A percentile compares a stretch with the other conserved stretches of the same genome.
Evolutionary conservation across 1,140 invertebrate genomes (phyloP).

Genomic region (Trachymyrmex septentrionalis): DNA sequence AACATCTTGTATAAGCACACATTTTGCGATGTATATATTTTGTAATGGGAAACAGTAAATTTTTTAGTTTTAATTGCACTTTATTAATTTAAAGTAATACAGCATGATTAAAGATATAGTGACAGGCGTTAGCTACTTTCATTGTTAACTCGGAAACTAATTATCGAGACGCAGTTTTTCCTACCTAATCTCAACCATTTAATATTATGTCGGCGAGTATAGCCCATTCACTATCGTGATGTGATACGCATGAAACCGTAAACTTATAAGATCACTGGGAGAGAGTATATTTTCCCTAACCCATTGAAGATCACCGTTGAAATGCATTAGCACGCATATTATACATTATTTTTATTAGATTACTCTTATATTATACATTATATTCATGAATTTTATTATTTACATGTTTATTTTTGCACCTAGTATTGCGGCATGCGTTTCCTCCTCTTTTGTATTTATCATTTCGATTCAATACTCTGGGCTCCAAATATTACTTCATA

Average conservation of each 20-base stretch:
- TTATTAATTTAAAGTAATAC: slow-evolving; percentile 34
- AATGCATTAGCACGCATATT: slow-evolving; percentile 6
- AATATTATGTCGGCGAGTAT: slow-evolving; percentile 72
- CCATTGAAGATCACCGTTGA: neutral
- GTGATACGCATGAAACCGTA: slow-evolving; percentile 20
- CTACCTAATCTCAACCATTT: slow-evolving; percentile 76
- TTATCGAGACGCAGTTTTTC: slow-evolving; percentile 31
- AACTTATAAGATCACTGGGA: neutral
- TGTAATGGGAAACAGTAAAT: neutral
- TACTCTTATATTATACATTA: slow-evolving; percentile 25
- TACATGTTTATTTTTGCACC: neutral
- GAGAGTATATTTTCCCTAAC: neutral
- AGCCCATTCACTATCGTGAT: slow-evolving; percentile 50
- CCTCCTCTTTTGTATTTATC: neutral
- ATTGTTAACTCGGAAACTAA: slow-evolving; percentile 3
- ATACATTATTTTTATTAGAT: slow-evolving; percentile 7
- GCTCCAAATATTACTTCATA: neutral
- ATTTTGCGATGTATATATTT: slow-evolving; percentile 12
- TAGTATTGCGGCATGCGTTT: neutral
- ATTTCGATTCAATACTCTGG: neutral
- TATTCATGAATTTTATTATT: slow-evolving; percentile 32
- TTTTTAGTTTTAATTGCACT: neutral
- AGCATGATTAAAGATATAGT: slow-evolving; percentile 24
- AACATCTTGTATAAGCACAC: neutral
- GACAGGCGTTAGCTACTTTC: slow-evolving; percentile 47